Base-by-base conservation (phyloP, 2,888 invertebrate genomes). In the Limnephilus marmoratus region DNA sequence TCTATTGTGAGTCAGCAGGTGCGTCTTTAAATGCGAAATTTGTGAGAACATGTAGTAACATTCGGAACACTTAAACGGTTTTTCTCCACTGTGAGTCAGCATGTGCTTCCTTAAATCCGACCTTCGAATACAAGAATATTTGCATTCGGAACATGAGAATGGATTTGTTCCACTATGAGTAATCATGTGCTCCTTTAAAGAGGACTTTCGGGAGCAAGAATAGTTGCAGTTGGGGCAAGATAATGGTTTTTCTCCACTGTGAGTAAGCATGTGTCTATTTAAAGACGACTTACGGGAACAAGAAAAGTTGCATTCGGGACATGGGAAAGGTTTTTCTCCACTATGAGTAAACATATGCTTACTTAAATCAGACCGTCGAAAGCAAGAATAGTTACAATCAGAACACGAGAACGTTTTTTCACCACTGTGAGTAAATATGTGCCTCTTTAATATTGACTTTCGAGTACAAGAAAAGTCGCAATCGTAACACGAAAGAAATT, bases 381-480 rank as follows among this genome's bases (percentile, higher is more conserved):
- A 34, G 24, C 83, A 83, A 9, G 15, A 18, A 34, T 83, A 37
- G 18, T 18, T 24, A 24, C 83, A 83, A 2, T 83, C 11, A 9
- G 34, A 18, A 37, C 83, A 83, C 37, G 83, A 83, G 83, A 83
- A 83, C 15, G 34, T 24, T 15, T 83, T 83, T 83, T 83, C 83
- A 13, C 37, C 83, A 11, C 18, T 83, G 37, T 83, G 83, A 9
- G 18, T 83, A 34, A 34, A 12, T 3, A 31, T 83, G 83, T 83
- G 83, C 31, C 4, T 34, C 15, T 83, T 83, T 3, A 83, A 31
- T 13, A 9, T 37, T 24, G 24, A 37, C 37, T 83, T 83, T 24
- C 34, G 24, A 24, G 83, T 9, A 24, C 83, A 83, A 34, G 34
- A 37, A 37, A 34, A 83, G 9, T 83, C n/a, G 37, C 83, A 83